These are phyloP conservation scores for Sebastes trivittatus DNA, from an alignment of 2,797 vertebrate species.

Conservation along the genomic window DNA sequence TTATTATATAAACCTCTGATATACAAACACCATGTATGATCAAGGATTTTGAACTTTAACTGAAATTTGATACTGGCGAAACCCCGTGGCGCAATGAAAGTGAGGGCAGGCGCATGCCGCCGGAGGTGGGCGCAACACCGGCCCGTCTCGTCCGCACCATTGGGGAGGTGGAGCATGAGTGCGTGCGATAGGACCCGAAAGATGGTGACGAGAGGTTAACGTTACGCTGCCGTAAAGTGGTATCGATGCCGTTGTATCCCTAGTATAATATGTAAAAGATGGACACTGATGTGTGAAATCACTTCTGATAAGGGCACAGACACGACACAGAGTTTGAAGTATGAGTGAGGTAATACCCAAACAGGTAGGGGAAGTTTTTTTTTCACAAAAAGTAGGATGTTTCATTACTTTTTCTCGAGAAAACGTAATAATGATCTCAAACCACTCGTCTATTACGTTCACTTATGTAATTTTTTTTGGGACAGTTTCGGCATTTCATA, in stretches of 20 bases:
- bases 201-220: too few species aligned
- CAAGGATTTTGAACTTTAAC: not conserved
- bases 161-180: too few species aligned
- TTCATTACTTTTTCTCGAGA: not conserved
- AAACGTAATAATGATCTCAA: not conserved
- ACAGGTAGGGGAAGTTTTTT: not conserved
- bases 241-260: too few species aligned
- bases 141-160: too few species aligned
- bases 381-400: not conserved
- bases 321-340: not conserved
- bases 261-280: not conserved
- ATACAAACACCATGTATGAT: not conserved
- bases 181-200: too few species aligned
- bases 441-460: not conserved
- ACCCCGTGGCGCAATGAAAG: too few species aligned
- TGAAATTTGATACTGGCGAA: not conserved
- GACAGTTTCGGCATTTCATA: not conserved
- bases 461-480: not conserved
- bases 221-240: too few species aligned
- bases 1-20: not conserved
- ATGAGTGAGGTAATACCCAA: not conserved
- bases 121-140: too few species aligned
- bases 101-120: too few species aligned
- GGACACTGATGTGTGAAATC: not conserved
- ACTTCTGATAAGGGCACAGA: not conserved